Evolutionary conservation across 2,888 invertebrate genomes (phyloP), one percentile per base, ranked within the genome.

Genomic region (Hoplodrina ambigua): DNA sequence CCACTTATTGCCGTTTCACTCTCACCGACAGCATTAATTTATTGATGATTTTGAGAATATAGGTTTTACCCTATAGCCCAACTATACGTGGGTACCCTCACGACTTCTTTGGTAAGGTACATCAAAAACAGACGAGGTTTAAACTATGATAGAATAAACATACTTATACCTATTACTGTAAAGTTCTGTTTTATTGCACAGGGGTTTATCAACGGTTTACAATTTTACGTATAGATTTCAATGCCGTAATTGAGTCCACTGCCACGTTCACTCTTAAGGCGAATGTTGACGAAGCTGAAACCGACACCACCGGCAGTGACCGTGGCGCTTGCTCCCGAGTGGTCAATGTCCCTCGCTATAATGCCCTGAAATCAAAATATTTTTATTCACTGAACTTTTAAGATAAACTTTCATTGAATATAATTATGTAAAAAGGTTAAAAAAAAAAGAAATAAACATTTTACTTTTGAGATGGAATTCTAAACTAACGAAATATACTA

Each of bases 291-390:
- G 69, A 84, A 94, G 2, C 89, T 72, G 66, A 69, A 89, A 0
- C 93, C 94, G 2, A 93, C 85, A 4, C 94, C 94, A 13, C 94
- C 94, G 0, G 94, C 91, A 13, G 94, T 94, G 55, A 94, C 81
- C 2, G 75, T 87, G 3, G 88, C 90, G 25, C 50, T 80, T 5
- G 85, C 91, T 8, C 80, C 83, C 0, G 90, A 85, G 56, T 88
- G 89, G 10, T 90, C 87, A 7, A 88, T 41, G 70, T 94, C 94
- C 72, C 91, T 86, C 8, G 87, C 92, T 69, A 94, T 84, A 20
- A 94, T 74, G 19, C 90, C 92, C 94, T 94, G 87, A n/a, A 89
- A 89, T 69, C 74, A 69, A 66, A 50, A 50, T 15, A 50, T 17
- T 2, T 2, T 2, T 25, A 25, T 25, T 25, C 25, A 25, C 25